Evolutionary conservation across 2,797 vertebrate genomes (phyloP).

Genomic region (Euphonia xanthogaster): DNA sequence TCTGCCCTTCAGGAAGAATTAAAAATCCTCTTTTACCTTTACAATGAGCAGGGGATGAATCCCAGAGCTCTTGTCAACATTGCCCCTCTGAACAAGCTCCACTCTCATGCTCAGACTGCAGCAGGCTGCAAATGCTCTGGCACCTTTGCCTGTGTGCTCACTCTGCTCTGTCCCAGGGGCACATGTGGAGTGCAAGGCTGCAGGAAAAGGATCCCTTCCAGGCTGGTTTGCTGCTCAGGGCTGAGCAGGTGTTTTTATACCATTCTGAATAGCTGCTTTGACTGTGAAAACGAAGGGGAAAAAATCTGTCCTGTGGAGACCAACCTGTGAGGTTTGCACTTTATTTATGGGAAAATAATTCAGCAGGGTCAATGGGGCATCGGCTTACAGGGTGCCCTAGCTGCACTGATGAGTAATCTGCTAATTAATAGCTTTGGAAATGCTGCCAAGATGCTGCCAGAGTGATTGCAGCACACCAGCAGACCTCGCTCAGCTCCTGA

Average conservation of each 20-base stretch:
- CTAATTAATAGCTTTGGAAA: slow-evolving; percentile 52
- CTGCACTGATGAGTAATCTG: slow-evolving; percentile 35
- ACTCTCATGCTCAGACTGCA: background rate
- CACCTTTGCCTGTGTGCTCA: background rate
- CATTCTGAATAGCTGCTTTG: background rate
- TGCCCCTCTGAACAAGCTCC: background rate
- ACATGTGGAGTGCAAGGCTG: background rate
- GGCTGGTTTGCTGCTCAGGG: background rate
- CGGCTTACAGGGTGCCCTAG: background rate
- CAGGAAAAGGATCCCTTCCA: background rate
- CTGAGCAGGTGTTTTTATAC: background rate
- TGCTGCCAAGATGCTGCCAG: slow-evolving; percentile 6
- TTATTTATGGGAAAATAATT: slow-evolving; percentile 39
- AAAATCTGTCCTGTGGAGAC: background rate
- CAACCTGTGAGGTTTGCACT: background rate
- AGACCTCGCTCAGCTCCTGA: background rate
- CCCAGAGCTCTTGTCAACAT: background rate
- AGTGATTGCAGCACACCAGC: background rate
- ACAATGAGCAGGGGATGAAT: background rate
- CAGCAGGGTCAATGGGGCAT: slow-evolving; percentile 21
- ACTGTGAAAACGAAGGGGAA: background rate
- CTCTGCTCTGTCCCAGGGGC: background rate
- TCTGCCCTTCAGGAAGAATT: background rate
- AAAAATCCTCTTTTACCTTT: background rate
- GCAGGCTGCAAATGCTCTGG: background rate